A percentile compares a stretch with the other conserved stretches of the same genome.
Evolutionary conservation across 2,113 vertebrate genomes (phyloP).

Genomic region (Calidris pugnax): DNA sequence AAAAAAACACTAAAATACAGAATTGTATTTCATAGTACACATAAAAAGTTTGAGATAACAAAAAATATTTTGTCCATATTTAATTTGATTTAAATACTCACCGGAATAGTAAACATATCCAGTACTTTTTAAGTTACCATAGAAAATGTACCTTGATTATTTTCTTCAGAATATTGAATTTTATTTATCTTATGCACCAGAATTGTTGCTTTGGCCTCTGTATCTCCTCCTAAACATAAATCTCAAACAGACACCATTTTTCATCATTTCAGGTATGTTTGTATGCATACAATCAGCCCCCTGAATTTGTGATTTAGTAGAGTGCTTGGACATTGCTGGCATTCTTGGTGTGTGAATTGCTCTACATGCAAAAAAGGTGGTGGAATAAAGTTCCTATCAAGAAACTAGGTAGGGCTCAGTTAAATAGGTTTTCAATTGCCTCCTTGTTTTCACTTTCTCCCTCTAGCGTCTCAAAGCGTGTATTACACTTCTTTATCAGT

Average conservation of each 20-base stretch:
- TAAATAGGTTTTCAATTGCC: accelerated
- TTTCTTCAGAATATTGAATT: not conserved
- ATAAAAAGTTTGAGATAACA: not conserved
- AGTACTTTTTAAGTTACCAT: not conserved
- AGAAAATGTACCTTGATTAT: not conserved
- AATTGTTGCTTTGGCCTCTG: not conserved
- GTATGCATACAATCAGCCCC: not conserved
- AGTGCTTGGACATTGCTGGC: not conserved
- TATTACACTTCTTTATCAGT: accelerated
- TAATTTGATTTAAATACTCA: not conserved
- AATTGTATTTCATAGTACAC: not conserved
- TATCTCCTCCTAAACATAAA: not conserved
- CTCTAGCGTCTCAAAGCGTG: not conserved
- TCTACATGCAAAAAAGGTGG: not conserved
- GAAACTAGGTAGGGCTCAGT: not conserved
- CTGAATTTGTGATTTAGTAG: not conserved
- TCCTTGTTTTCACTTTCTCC: not conserved
- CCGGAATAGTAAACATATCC: not conserved
- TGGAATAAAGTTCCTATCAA: not conserved
- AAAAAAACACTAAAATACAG: not conserved
- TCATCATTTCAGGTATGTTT: not conserved
- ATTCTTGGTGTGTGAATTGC: not conserved
- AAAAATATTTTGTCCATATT: not conserved
- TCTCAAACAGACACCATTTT: not conserved
- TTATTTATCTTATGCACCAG: not conserved